These are phyloP conservation scores for Thamnaconus septentrionalis DNA, from an alignment of 2,113 vertebrate genomes.

Conservation along the genomic window DNA sequence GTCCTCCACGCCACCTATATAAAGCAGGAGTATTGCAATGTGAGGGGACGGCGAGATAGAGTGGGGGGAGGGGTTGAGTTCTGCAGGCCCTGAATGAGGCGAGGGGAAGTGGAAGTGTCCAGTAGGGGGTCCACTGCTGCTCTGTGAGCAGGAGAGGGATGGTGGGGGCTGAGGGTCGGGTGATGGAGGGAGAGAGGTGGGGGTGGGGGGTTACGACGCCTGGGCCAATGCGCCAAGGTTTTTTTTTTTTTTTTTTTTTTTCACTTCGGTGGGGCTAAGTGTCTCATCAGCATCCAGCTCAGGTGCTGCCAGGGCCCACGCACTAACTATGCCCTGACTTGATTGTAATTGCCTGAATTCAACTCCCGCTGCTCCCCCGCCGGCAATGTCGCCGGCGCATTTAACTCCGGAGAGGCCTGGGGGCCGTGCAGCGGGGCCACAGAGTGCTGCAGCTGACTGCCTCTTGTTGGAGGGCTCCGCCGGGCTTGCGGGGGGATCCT, in stretches of 20 bases:
- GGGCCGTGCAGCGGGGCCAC: constrained; percentile 58
- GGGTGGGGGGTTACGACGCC: constrained; percentile 82
- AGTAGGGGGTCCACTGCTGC: constrained; percentile 78
- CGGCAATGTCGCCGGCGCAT: constrained; percentile 97
- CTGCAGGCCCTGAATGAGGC: constrained; percentile 66
- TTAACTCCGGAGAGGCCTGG: constrained; percentile 76
- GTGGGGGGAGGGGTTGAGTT: constrained; percentile 45
- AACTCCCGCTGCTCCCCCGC: constrained; percentile 97
- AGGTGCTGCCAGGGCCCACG: constrained; percentile 92
- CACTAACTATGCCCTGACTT: constrained; percentile 99
- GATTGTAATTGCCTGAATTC: constrained; percentile 99
- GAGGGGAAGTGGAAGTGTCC: constrained; percentile 85
- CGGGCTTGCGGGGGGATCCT: constrained; percentile 60
- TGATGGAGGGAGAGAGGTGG: constrained; percentile 82
- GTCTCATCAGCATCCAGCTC: constrained; percentile 99
- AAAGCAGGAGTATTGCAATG: constrained; percentile 59
- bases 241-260: constrained; percentile 11
- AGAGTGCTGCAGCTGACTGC: constrained; percentile 65
- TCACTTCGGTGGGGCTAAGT: constrained; percentile 84
- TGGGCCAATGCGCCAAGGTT: constrained; percentile 89
- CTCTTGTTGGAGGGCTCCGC: constrained; percentile 53
- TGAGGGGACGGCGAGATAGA: constrained; percentile 49
- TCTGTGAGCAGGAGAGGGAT: constrained; percentile 54
- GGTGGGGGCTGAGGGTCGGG: constrained; percentile 67
- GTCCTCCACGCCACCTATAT: constrained; percentile 64